Base-by-base conservation (phyloP, 2,888 invertebrate genomes). In the Metallyticus violacea region DNA sequence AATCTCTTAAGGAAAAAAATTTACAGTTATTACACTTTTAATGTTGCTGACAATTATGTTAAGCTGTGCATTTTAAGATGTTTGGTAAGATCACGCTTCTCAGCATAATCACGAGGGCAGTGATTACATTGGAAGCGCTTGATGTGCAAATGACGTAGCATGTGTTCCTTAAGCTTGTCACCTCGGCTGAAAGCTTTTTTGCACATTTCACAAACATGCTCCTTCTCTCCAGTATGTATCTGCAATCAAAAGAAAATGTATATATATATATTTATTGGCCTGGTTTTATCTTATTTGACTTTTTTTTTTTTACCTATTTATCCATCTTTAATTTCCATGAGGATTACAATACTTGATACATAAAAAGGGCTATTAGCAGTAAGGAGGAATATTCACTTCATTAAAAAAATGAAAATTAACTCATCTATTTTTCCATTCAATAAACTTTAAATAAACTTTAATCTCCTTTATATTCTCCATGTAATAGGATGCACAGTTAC, bases 141-240 rank as follows among this genome's bases (percentile, higher is more conserved):
- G 29, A 89, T 89, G 81, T 89, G 89, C 27, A 89, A 87, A 81
- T 89, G 89, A 7, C 89, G 85, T 82, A 89, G 27, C 85, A 88
- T 87, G 86, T 89, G 89, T 26, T 89, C 89, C 81, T 88, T 89
- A 6, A 89, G 88, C 85, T 89, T 89, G 85, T 89, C 89, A 26
- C 86, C 82, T 27, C 89, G 85, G 27, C 87, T 85, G 77, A 88
- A 88, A 15, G 82, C 84, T 27, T 84, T 86, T 30, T 86, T 81
- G 80, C 88, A 88, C 30, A 86, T 82, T 76, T 86, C 79, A 77
- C 88, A 88, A 26, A 86, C 85, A 82, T 88, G 86, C 77, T 86
- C 86, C 78, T 81, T 86, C 26, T 81, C 79, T 2, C 86, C 88
- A 29, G 86, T 81, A 81, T 88, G 88, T 6, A 81, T 88, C 85